These are phyloP conservation scores for Microtus richardsoni DNA, from an alignment of 2,113 vertebrate species.

Conservation along the genomic window DNA sequence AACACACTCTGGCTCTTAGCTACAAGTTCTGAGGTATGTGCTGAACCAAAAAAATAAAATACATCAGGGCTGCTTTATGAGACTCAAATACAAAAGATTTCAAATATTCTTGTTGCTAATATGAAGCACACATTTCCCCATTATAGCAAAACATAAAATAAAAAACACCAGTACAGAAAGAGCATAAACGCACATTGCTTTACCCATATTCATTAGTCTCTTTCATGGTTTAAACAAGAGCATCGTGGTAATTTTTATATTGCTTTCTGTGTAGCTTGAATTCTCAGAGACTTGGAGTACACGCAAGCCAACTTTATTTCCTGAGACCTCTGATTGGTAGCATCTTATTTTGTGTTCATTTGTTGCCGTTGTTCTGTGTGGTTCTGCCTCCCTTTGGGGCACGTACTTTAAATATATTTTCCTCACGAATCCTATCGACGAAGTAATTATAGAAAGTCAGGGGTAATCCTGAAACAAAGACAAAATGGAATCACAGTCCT, in stretches of 20 bases:
- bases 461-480: background rate
- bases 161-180: background rate
- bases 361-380: background rate
- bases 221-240: background rate
- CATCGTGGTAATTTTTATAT: background rate
- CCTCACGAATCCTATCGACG: background rate
- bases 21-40: background rate
- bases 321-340: background rate
- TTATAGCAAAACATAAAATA: background rate
- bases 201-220: background rate
- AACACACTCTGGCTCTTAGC: slow-evolving; percentile 16
- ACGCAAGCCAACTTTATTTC: slow-evolving; percentile 4
- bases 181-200: background rate
- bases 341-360: background rate
- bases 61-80: background rate
- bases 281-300: background rate
- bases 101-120: background rate
- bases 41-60: background rate
- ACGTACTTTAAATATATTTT: background rate
- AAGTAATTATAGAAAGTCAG: slow-evolving; percentile 33
- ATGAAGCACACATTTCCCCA: background rate
- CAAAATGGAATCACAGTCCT: background rate
- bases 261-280: background rate
- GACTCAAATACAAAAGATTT: background rate
- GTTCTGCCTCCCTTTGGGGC: background rate